Evolutionary conservation across 1,140 invertebrate genomes (phyloP).

Genomic region (Glossosoma conforme): DNA sequence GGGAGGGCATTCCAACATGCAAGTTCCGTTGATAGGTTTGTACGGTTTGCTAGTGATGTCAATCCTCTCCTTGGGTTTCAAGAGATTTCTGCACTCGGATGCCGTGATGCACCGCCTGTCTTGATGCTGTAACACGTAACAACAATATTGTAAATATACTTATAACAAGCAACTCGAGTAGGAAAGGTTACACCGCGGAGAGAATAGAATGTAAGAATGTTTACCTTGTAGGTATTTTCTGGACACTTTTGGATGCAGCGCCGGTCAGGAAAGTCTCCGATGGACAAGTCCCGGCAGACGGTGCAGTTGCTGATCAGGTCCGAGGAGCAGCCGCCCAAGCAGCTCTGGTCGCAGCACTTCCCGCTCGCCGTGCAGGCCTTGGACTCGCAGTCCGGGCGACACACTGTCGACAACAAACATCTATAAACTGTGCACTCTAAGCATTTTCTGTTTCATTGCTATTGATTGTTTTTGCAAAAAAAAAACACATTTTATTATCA

Average conservation of each 20-base stretch:
- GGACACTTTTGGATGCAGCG: conserved; percentile 71
- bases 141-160: conserved; percentile 3
- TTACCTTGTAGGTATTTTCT: conserved; percentile 54
- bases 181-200: not conserved
- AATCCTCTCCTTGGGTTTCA: conserved; percentile 41
- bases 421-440: conserved; percentile 4
- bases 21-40: conserved; percentile 52
- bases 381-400: conserved; percentile 36
- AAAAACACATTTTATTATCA: too few relatives aligned
- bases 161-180: not conserved
- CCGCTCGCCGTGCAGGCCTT: conserved; percentile 51
- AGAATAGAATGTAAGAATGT: not conserved
- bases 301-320: conserved; percentile 59
- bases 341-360: conserved; percentile 73
- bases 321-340: conserved; percentile 78
- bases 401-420: conserved; percentile 51
- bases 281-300: conserved; percentile 65
- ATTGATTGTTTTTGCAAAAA: too few relatives aligned
- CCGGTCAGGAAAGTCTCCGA: conserved; percentile 50
- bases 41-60: conserved; percentile 31
- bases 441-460: too few relatives aligned
- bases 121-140: conserved; percentile 30
- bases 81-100: conserved; percentile 63
- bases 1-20: conserved; percentile 71
- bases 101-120: conserved; percentile 65